Base-by-base conservation (phyloP, 2,113 vertebrate genomes). In the Centrocercus urophasianus region DNA sequence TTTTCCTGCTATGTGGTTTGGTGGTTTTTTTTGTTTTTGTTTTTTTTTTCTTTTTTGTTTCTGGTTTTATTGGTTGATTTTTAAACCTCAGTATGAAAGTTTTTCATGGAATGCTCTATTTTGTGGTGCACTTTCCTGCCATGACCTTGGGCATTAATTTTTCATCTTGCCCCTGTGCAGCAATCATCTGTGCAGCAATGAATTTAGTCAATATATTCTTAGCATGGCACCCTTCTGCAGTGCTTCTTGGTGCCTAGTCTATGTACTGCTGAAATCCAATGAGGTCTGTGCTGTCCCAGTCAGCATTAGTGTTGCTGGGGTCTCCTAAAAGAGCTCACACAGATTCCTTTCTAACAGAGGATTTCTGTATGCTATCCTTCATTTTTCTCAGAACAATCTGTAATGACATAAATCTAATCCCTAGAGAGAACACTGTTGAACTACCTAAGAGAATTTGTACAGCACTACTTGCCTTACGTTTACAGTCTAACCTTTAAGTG, bases 141-240 rank as follows among this genome's bases (percentile, higher is more conserved):
- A 40, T 86, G 47, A 81, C 91, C 60, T 7, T 32, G 47, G 73
- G 36, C 70, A 95, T 95, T 82, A 64, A 84, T 94, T 87, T 96
- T 95, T 86, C 50, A 78, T 89, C 47, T 36, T 71, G 20, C 10
- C 60, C 83, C 75, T 85, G 27, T 76, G 52, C 59, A 89, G 54
- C 69, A 75, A 0, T 45, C 70, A 36, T 56, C 52, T 92, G 47
- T 84, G 45, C 61, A 81, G 61, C 45, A 64, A 22, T 85, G 57
- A 56, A 78, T 25, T 81, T 11, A 20, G 40, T 67, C 15, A 3
- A 9, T 59, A 1, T 20, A 5, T 70, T 93, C 61, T 56, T 47
- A 64, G 48, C 22, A 63, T 64, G 47, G 45, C 6, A 59, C n/a
- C 34, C 70, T 87, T 42, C 56, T 88, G 81, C 16, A 22, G 1